Conservation (phyloP, 2,888 invertebrate species). For the Drosophila barbarae region DNA sequence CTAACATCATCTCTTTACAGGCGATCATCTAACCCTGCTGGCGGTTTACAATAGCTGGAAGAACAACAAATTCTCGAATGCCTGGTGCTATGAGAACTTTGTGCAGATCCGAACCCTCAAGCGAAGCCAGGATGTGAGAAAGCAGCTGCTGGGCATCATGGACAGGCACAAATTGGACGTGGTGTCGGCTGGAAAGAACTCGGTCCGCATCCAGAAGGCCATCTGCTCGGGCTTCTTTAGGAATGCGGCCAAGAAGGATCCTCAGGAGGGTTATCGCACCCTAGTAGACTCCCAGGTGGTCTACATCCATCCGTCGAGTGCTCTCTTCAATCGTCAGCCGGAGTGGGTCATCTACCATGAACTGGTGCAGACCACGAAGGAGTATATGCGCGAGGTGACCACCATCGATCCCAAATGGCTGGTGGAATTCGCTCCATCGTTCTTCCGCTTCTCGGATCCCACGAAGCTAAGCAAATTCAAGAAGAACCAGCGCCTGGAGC, state of each 20-base stretch:
- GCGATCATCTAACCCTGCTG: slow-evolving; percentile 97
- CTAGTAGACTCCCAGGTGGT: slow-evolving; percentile 98
- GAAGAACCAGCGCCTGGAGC: slow-evolving; percentile 98
- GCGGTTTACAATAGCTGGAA: slow-evolving; percentile 99
- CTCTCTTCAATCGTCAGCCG: slow-evolving; percentile 98
- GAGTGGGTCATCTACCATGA: slow-evolving; percentile 99
- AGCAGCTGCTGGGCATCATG: slow-evolving; percentile 98
- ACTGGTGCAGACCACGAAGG: slow-evolving; percentile 98
- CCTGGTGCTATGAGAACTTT: slow-evolving; percentile 99
- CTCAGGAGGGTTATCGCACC: slow-evolving; percentile 98
- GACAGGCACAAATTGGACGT: slow-evolving; percentile 98
- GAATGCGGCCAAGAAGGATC: slow-evolving; percentile 99
- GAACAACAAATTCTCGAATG: slow-evolving; percentile 98
- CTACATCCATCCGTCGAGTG: slow-evolving; percentile 99
- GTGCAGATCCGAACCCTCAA: slow-evolving; percentile 98
- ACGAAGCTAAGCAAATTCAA: slow-evolving; percentile 99
- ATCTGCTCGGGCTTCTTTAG: slow-evolving; percentile 99
- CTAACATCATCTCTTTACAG: slow-evolving; percentile 28
- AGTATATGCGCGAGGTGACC: slow-evolving; percentile 99
- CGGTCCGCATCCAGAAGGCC: slow-evolving; percentile 97
- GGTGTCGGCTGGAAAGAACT: slow-evolving; percentile 97
- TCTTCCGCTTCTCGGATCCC: slow-evolving; percentile 99
- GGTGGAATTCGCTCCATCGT: slow-evolving; percentile 99
- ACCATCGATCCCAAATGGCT: slow-evolving; percentile 99
- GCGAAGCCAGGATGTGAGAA: slow-evolving; percentile 97